Percentiles rank a stretch among this genome's conserved stretches.
These are phyloP conservation scores for Augochlora pura DNA, from an alignment of 1,140 invertebrate genomes.

Conservation along the genomic window DNA sequence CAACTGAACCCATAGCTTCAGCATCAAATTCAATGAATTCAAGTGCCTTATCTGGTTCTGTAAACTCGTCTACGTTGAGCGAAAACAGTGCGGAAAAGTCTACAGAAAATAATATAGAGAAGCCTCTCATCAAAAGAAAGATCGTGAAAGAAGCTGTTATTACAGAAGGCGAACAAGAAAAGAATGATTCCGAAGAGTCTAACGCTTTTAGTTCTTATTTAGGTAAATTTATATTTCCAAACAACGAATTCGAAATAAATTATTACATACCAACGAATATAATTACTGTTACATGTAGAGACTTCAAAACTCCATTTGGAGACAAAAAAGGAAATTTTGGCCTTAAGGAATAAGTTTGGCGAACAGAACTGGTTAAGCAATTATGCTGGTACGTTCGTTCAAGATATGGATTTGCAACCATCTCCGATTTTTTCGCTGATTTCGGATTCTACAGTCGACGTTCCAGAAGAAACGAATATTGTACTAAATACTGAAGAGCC, in stretches of 20 bases:
- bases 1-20: constrained; percentile 50
- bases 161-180: constrained; percentile 66
- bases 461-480: constrained; percentile 4
- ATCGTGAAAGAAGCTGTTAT: constrained; percentile 72
- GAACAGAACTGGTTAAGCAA: constrained; percentile 83
- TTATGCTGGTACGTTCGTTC: constrained; percentile 80
- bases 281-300: constrained; percentile 52
- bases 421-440: constrained; percentile 19
- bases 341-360: constrained; percentile 81
- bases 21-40: constrained; percentile 57
- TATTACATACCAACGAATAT: background rate
- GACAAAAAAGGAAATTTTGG: constrained; percentile 83
- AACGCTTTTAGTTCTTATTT: constrained; percentile 53
- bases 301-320: constrained; percentile 80
- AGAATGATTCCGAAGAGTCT: constrained; percentile 49
- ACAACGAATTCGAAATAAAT: background rate
- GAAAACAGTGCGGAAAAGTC: constrained; percentile 20
- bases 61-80: background rate
- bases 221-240: constrained; percentile 33
- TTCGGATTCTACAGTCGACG: constrained; percentile 10
- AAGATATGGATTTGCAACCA: constrained; percentile 80
- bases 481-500: background rate
- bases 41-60: constrained; percentile 26
- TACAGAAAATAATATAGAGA: constrained; percentile 51
- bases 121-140: constrained; percentile 42